Evolutionary conservation across 2,113 vertebrate genomes (phyloP).

Genomic region (Corvus cornix): DNA sequence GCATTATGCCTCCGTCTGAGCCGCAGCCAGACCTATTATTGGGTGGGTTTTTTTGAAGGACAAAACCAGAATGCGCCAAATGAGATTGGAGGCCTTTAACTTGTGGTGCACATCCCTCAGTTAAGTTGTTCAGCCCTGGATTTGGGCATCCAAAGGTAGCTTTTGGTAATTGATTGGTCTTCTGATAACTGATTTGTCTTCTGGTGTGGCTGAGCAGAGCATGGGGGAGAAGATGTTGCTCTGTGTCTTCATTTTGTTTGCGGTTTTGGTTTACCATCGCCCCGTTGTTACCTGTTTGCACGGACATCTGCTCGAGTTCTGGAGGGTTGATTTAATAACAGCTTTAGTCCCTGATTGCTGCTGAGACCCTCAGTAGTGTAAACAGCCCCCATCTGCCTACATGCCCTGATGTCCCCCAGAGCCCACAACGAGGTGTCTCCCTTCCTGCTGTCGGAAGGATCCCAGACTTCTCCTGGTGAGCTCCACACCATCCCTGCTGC

Average conservation of each 20-base stretch:
- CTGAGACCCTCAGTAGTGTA: neutral
- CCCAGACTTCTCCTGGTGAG: neutral
- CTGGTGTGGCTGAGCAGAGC: neutral
- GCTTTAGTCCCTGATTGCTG: slow-evolving; percentile 33
- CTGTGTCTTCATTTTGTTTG: neutral
- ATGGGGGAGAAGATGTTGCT: neutral
- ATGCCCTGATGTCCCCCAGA: neutral
- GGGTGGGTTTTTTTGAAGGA: neutral
- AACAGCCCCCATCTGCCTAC: slow-evolving; percentile 18
- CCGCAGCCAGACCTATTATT: slow-evolving; percentile 25
- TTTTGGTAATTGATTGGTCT: slow-evolving; percentile 18
- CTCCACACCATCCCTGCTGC: neutral
- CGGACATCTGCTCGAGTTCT: slow-evolving; percentile 6
- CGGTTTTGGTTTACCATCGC: slow-evolving; percentile 49
- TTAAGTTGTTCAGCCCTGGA: neutral
- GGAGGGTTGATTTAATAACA: slow-evolving; percentile 42
- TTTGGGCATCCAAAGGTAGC: neutral
- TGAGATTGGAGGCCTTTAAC: neutral
- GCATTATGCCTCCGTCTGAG: neutral
- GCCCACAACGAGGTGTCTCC: rapidly evolving
- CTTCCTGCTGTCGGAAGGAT: neutral
- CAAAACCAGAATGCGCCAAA: neutral
- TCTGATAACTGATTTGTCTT: neutral
- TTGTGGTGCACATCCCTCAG: neutral
- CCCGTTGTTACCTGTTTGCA: neutral